Conservation (phyloP, 2,797 vertebrate genomes). For the Hoplostethus mediterraneus region DNA sequence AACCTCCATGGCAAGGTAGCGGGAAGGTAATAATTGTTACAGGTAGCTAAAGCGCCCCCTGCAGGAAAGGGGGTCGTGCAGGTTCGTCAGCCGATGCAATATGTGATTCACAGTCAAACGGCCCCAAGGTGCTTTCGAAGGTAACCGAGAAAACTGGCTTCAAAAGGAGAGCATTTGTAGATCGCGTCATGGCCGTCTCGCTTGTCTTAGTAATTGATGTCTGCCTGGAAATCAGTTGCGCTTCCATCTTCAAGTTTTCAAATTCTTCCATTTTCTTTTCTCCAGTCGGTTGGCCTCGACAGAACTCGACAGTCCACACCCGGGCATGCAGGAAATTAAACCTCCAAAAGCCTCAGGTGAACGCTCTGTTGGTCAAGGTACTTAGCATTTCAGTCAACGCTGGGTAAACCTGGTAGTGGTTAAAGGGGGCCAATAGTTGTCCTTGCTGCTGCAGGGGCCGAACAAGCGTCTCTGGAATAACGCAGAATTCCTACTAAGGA, state of each 20-base stretch:
- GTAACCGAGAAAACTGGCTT: background rate
- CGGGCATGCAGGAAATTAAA: slow-evolving; percentile 70
- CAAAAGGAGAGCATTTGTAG: slow-evolving; percentile 5
- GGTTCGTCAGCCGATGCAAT: background rate
- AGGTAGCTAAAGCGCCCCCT: slow-evolving; percentile 46
- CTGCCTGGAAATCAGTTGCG: slow-evolving; percentile 42
- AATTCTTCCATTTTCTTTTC: slow-evolving; percentile 12
- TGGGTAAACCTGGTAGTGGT: too few species aligned
- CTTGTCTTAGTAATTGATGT: slow-evolving; percentile 66
- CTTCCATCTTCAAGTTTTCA: slow-evolving; percentile 29
- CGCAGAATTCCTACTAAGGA: slow-evolving; percentile 6
- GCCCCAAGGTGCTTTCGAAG: slow-evolving; percentile 7
- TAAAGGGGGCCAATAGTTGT: background rate
- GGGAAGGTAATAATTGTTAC: background rate
- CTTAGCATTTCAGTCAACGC: slow-evolving; percentile 53
- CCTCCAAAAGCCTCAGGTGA: slow-evolving; percentile 58
- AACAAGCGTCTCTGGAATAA: slow-evolving; percentile 27
- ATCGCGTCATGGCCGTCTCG: slow-evolving; percentile 32
- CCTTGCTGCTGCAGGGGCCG: slow-evolving; percentile 9
- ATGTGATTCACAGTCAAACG: slow-evolving; percentile 23
- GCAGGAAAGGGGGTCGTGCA: slow-evolving; percentile 43
- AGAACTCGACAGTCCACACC: slow-evolving; percentile 62
- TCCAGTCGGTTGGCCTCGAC: slow-evolving; percentile 42
- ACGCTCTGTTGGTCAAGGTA: slow-evolving; percentile 59
- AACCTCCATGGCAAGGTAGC: too few species aligned